phyloP scores from a whole-genome alignment of 2,113 vertebrate species.

The Sorex fumeus region DNA sequence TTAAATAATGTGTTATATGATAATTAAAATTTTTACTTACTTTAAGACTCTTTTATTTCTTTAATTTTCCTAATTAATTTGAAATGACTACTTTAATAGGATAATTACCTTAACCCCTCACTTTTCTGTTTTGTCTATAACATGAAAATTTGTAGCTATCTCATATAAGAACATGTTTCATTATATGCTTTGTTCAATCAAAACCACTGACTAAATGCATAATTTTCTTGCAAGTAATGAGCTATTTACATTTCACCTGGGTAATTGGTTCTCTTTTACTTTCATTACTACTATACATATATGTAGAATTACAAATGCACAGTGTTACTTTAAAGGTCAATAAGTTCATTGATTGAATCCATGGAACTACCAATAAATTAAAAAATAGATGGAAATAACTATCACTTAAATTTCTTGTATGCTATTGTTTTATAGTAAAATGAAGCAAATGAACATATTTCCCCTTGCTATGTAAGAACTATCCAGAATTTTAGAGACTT shows the following conservation, averaged over 20 bases:
- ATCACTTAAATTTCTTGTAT: slow-evolving; percentile 28
- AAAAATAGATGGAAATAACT: slow-evolving; percentile 4
- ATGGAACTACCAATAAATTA: too few species aligned
- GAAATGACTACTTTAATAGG: slow-evolving; percentile 22
- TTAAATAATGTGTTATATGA: slow-evolving; percentile 11
- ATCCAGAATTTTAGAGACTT: neutral
- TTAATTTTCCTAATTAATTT: neutral
- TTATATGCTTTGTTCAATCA: slow-evolving; percentile 69
- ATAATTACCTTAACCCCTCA: neutral
- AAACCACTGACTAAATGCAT: slow-evolving; percentile 69
- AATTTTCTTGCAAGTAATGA: slow-evolving; percentile 67
- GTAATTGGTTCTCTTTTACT: neutral
- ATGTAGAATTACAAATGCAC: slow-evolving; percentile 64
- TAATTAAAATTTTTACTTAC: neutral
- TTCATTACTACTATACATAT: slow-evolving; percentile 50
- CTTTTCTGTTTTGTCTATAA: slow-evolving; percentile 6
- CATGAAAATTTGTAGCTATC: neutral
- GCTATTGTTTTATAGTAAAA: slow-evolving; percentile 43
- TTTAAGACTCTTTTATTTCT: slow-evolving; percentile 20
- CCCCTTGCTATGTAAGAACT: neutral
- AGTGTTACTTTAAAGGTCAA: slow-evolving; percentile 66
- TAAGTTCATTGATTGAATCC: slow-evolving; percentile 40
- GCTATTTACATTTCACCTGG: slow-evolving; percentile 60
- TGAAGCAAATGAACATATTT: slow-evolving; percentile 48
- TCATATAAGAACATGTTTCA: slow-evolving; percentile 57